These are phyloP conservation scores for Platerodrilus igneus DNA, from an alignment of 2,888 invertebrate genomes.

Conservation along the genomic window DNA sequence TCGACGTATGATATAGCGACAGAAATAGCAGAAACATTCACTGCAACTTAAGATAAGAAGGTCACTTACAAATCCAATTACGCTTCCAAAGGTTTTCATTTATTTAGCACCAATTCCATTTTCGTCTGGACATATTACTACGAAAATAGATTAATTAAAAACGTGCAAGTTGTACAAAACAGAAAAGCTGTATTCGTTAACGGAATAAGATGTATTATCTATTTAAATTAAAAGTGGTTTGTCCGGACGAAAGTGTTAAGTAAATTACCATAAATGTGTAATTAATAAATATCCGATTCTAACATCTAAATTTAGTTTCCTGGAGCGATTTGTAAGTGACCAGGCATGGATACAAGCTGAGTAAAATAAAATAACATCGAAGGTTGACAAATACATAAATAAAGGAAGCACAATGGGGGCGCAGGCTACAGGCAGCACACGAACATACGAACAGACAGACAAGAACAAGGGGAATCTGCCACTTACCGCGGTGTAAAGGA, in stretches of 20 bases:
- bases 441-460: slow-evolving; percentile 46
- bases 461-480: slow-evolving; percentile 54
- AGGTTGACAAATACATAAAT: slow-evolving; percentile 41
- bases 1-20: slow-evolving; percentile 37
- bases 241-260: too few relatives aligned
- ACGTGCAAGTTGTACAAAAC: too few relatives aligned
- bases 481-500: slow-evolving; percentile 98
- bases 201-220: too few relatives aligned
- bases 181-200: too few relatives aligned
- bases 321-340: slow-evolving; percentile 21
- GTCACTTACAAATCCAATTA: slow-evolving; percentile 51
- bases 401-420: slow-evolving; percentile 48
- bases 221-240: too few relatives aligned
- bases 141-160: too few relatives aligned
- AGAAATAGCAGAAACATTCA: slow-evolving; percentile 43
- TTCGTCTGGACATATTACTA: too few relatives aligned
- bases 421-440: slow-evolving; percentile 48
- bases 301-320: too few relatives aligned
- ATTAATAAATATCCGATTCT: too few relatives aligned
- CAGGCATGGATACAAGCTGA: slow-evolving; percentile 19
- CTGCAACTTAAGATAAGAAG: slow-evolving; percentile 51
- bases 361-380: slow-evolving; percentile 20
- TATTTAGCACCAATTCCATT: too few relatives aligned
- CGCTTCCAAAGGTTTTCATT: too few relatives aligned
- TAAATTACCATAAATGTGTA: too few relatives aligned